Evolutionary conservation across 92 coral and sea anemone species (phyloP).

Genomic region (Palythoa caribaeorum): DNA sequence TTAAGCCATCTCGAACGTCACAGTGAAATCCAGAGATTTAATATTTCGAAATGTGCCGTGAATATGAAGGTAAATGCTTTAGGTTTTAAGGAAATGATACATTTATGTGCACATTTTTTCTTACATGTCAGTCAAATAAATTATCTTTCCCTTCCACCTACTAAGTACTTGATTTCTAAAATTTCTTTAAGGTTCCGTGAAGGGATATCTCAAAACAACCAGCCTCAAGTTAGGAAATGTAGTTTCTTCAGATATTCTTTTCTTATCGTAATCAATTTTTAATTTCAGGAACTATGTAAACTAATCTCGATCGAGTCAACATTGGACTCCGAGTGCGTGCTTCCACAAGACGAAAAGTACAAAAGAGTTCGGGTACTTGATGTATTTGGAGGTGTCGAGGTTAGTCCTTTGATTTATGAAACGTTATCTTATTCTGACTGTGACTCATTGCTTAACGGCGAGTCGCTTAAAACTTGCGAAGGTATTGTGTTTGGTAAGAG

Average conservation of each 20-base stretch:
- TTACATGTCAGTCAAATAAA: not conserved
- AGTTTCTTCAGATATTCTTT: not conserved
- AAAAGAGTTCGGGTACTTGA: constrained; percentile 68
- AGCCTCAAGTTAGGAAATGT: not conserved
- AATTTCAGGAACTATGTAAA: constrained; percentile 66
- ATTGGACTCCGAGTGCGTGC: constrained; percentile 58
- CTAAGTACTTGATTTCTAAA: not conserved
- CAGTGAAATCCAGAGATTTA: constrained; percentile 71
- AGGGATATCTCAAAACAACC: not conserved
- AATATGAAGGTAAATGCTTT: constrained; percentile 61
- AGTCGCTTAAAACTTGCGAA: not conserved
- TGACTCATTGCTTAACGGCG: not conserved
- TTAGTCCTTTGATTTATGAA: not conserved
- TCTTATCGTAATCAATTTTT: constrained; percentile 20
- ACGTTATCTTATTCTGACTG: not conserved
- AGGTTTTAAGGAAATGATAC: no score
- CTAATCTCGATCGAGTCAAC: constrained; percentile 35
- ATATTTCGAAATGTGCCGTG: constrained; percentile 64
- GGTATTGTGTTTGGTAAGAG: not conserved
- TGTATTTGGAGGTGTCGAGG: constrained; percentile 94
- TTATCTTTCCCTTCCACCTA: not conserved
- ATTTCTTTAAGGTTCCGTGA: not conserved
- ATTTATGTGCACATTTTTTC: not conserved
- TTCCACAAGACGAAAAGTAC: constrained; percentile 49
- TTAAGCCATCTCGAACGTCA: constrained; percentile 75